A percentile compares a stretch with the other conserved stretches of the same genome.
Conservation (phyloP, 2,113 vertebrate species). For the Rhagologus leucostigma region DNA sequence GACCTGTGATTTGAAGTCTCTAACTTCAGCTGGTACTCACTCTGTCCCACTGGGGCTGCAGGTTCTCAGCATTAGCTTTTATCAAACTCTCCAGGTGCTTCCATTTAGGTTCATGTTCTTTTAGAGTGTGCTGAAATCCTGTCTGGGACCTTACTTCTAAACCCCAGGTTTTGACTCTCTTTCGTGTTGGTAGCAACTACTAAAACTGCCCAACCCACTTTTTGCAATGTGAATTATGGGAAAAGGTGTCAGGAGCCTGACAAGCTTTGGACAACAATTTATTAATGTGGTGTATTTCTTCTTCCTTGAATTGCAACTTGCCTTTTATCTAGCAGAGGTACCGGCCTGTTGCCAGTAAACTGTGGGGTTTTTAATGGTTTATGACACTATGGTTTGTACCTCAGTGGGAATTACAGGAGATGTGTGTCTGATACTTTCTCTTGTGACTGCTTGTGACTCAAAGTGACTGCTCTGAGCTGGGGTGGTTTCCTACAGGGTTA, state of each 20-base stretch:
- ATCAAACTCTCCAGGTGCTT: background rate
- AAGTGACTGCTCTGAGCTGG: background rate
- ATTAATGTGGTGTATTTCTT: background rate
- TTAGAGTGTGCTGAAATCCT: background rate
- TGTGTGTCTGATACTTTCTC: background rate
- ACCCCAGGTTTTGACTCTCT: background rate
- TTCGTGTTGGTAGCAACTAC: background rate
- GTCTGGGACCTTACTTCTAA: background rate
- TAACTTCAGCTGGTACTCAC: fast-evolving
- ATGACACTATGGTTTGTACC: background rate
- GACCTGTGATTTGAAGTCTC: fast-evolving
- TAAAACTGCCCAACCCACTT: background rate
- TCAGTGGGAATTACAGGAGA: background rate
- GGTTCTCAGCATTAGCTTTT: too few relatives aligned
- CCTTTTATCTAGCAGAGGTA: background rate
- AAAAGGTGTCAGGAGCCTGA: background rate
- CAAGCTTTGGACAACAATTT: background rate
- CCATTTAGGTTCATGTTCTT: background rate
- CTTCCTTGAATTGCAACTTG: background rate
- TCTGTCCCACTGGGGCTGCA: background rate
- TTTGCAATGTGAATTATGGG: background rate
- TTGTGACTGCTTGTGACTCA: background rate
- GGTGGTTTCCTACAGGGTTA: background rate
- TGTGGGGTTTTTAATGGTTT: fast-evolving
- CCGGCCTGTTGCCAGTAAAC: background rate